Evolutionary conservation across 2,113 vertebrate genomes (phyloP).

Genomic region (Ellobius talpinus): DNA sequence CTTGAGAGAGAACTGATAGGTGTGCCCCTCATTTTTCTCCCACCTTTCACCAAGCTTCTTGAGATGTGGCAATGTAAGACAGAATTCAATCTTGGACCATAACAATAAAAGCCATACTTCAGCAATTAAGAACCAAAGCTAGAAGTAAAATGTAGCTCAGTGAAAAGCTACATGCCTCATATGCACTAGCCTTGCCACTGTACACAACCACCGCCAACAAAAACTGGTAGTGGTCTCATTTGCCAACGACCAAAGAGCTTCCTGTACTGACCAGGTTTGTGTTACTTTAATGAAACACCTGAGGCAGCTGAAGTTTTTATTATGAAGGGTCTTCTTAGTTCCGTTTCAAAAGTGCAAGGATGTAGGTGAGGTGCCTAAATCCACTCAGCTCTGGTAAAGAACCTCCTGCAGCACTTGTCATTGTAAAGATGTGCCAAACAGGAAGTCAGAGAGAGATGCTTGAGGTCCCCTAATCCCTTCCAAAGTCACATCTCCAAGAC

Average conservation of each 20-base stretch:
- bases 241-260: background rate
- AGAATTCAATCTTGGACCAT: background rate
- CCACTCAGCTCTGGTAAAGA: background rate
- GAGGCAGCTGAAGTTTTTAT: background rate
- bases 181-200: background rate
- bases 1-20: background rate
- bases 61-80: background rate
- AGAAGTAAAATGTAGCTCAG: background rate
- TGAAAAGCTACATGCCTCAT: background rate
- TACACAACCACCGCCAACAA: background rate
- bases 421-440: background rate
- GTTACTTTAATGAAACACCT: background rate
- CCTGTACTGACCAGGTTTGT: background rate
- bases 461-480: background rate
- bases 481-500: background rate
- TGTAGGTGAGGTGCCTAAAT: background rate
- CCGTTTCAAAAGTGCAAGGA: background rate
- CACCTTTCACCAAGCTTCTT: background rate
- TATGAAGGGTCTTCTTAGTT: background rate
- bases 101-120: background rate
- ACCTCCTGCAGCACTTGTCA: background rate
- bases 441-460: background rate
- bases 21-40: background rate
- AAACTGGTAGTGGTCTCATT: background rate
- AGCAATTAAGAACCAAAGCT: background rate